Percentiles rank a stretch among this genome's conserved stretches.
Evolutionary conservation across 2,113 vertebrate genomes (phyloP).

Genomic region (Onychostruthus taczanowskii): DNA sequence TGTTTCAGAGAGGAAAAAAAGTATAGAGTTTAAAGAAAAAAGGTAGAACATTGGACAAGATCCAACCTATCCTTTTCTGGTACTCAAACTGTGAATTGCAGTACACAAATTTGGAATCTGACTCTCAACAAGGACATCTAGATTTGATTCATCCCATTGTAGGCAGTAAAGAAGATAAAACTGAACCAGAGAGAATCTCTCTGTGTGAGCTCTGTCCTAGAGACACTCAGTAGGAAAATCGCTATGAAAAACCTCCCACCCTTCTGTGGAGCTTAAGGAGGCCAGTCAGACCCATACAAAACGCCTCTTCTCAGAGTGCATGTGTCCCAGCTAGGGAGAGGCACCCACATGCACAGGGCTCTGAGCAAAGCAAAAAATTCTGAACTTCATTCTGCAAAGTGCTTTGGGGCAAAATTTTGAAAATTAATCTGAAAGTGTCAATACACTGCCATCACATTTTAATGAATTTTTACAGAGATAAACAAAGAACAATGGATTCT

Average conservation of each 20-base stretch:
- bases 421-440: neutral
- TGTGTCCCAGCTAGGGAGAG: neutral
- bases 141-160: neutral
- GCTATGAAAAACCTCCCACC: rapidly evolving
- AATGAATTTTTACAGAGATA: neutral
- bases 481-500: neutral
- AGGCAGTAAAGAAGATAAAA: neutral
- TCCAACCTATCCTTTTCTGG: neutral
- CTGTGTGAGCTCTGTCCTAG: neutral
- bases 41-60: neutral
- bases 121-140: neutral
- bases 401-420: neutral
- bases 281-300: neutral
- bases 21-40: neutral
- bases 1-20: neutral
- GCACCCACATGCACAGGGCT: rapidly evolving
- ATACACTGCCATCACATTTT: neutral
- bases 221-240: neutral
- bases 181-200: neutral
- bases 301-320: neutral
- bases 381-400: neutral
- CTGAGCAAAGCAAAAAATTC: neutral
- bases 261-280: neutral
- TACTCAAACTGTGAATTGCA: neutral
- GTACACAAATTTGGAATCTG: neutral